Percentiles rank a stretch among this genome's conserved stretches.
Conservation (phyloP, 2,888 invertebrate species). For the Callosobruchus maculatus region DNA sequence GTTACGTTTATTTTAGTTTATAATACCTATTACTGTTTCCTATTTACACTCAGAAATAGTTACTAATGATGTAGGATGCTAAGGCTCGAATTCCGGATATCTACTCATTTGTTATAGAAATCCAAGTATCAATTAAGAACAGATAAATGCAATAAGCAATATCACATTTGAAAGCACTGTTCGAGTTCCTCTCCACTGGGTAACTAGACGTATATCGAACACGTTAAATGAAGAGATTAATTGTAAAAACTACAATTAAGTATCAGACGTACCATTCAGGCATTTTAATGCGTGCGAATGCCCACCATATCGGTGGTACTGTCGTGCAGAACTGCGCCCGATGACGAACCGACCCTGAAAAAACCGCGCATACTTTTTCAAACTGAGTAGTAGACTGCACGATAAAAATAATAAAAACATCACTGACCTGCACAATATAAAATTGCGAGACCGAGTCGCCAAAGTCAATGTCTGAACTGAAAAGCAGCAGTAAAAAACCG, state of each 20-base stretch:
- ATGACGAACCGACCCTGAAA: neutral
- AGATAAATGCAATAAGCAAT: no score
- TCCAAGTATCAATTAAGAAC: no score
- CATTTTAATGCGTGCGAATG: neutral
- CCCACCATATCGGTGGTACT: neutral
- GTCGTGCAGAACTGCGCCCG: neutral
- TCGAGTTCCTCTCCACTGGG: neutral
- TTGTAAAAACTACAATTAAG: neutral
- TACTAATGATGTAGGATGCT: no score
- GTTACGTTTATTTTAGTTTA: no score
- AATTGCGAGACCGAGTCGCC: conserved; percentile 36
- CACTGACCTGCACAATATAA: conserved; percentile 49
- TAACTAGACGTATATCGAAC: neutral
- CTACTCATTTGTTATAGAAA: no score
- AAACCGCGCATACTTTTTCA: conserved; percentile 33
- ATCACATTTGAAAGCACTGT: no score
- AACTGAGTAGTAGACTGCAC: conserved; percentile 36
- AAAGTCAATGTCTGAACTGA: conserved; percentile 37
- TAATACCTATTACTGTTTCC: no score
- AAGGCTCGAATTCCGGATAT: no score
- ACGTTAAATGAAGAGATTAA: neutral
- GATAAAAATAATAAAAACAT: conserved; percentile 49
- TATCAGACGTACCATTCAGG: neutral
- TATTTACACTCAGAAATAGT: no score
- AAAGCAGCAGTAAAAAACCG: conserved; percentile 45